Evolutionary conservation across 2,113 vertebrate genomes (phyloP), one percentile per base, ranked within the genome.

Genomic region (Illadopsis cleaveri): DNA sequence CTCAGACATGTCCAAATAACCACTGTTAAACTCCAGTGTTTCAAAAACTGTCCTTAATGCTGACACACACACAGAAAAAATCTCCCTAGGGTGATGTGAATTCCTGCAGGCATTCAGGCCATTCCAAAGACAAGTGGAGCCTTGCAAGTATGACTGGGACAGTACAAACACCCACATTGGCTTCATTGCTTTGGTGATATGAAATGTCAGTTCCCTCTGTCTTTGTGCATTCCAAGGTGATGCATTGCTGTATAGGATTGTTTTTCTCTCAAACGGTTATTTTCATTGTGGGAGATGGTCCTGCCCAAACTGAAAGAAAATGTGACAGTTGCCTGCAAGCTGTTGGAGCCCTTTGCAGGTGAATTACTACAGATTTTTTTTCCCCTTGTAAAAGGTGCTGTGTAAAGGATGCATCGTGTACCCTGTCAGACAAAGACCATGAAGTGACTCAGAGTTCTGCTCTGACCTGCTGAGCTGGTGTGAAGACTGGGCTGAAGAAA

Each of bases 131-230:
- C 25, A 38, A 54, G 19, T 5, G 35, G 60, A 82, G 23, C 35
- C 11, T 75, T 71, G 22, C 15, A 64, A 28, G 35, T 54, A 42
- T 38, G 51, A 4, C 31, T 72, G 44, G 10, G 20, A 22, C 9
- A 23, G 3, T 10, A 22, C 9, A 20, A 56, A 31, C 2, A 19
- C 5, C 12, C 16, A 16, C 8, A 2, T 4, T 2, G 4, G 9
- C 40, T 27, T 58, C 11, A 6, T 15, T 58, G 28, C 30, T n/a
- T 66, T 40, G 27, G 35, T 50, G 25, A 17, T 50, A 19, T 24
- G 61, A 64, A 58, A 25, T 2, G 7, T 28, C 15, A 8, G 3
- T 7, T 68, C 7, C 7, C 22, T 33, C 8, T 33, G 9, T 18
- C 25, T 50, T 16, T 65, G 22, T 69, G 77, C 54, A 37, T 58